Conservation (phyloP, 2,113 vertebrate species). For the Podocnemis expansa region DNA sequence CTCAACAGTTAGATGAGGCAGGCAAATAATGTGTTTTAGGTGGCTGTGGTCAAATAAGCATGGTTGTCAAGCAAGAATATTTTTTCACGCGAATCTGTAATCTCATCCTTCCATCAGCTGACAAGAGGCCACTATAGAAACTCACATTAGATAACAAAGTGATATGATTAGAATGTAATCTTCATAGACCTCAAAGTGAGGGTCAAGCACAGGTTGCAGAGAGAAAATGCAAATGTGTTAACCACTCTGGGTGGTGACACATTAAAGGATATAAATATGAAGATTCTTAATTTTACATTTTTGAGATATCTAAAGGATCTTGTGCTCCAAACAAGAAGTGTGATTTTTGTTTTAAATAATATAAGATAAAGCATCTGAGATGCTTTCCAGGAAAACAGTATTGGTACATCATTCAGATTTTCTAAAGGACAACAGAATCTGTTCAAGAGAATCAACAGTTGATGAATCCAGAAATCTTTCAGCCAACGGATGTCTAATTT, state of each 20-base stretch:
- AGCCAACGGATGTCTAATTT: neutral
- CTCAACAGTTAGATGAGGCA: neutral
- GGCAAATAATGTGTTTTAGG: neutral
- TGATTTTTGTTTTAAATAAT: neutral
- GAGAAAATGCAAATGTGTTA: accelerated
- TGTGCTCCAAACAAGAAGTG: neutral
- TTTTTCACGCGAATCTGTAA: neutral
- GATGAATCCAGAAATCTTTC: neutral
- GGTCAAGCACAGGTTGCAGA: neutral
- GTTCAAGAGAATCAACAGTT: neutral
- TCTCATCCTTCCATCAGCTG: neutral
- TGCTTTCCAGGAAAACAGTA: neutral
- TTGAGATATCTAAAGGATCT: neutral
- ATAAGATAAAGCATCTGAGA: neutral
- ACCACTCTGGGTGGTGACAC: neutral
- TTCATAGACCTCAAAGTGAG: neutral
- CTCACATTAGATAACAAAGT: neutral
- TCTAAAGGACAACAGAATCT: neutral
- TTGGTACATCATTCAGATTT: neutral
- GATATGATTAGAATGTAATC: neutral
- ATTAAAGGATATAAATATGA: neutral
- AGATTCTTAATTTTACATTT: accelerated
- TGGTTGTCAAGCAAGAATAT: neutral
- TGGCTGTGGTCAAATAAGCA: neutral
- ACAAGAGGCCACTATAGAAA: neutral